Percentiles rank a stretch among this genome's conserved stretches.
Evolutionary conservation across 2,888 invertebrate genomes (phyloP).

Genomic region (Nesidiocoris tenuis): DNA sequence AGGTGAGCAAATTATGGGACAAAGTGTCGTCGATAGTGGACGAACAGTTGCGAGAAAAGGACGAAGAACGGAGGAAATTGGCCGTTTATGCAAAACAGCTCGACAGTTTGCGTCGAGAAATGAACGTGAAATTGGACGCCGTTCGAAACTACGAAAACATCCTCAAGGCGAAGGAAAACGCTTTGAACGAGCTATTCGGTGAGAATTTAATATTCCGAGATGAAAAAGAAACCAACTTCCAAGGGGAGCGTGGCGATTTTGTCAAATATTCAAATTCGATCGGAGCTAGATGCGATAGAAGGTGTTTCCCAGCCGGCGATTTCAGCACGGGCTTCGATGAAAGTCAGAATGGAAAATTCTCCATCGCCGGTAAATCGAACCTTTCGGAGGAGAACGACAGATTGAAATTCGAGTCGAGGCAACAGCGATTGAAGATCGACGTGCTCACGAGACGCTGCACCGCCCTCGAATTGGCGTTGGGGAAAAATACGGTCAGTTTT

Average conservation of each 20-base stretch:
- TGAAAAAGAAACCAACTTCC: background rate
- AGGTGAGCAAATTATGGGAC: background rate
- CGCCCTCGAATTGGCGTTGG: background rate
- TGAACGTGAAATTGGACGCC: conserved; percentile 12
- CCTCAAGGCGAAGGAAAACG: conserved; percentile 6
- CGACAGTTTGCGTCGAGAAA: conserved; percentile 20
- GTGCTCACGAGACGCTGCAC: background rate
- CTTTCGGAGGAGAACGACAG: conserved; percentile 12
- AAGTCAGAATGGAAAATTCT: background rate
- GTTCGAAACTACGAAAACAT: conserved; percentile 21
- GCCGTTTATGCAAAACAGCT: conserved; percentile 23
- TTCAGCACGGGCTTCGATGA: background rate
- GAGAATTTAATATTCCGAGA: conserved; percentile 11
- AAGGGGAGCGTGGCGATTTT: background rate
- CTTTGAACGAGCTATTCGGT: background rate
- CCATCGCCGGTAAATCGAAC: background rate
- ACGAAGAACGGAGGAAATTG: conserved; percentile 25
- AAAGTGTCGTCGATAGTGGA: background rate
- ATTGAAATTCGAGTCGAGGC: conserved; percentile 6
- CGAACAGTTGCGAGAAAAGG: conserved; percentile 8
- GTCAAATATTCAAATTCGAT: conserved; percentile 6
- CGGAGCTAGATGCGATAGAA: background rate
- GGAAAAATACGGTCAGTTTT: background rate
- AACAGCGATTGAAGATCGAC: conserved; percentile 25
- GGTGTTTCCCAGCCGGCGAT: background rate